phyloP scores from a whole-genome alignment of 2,113 vertebrate species.

The Pseudonaja textilis region DNA sequence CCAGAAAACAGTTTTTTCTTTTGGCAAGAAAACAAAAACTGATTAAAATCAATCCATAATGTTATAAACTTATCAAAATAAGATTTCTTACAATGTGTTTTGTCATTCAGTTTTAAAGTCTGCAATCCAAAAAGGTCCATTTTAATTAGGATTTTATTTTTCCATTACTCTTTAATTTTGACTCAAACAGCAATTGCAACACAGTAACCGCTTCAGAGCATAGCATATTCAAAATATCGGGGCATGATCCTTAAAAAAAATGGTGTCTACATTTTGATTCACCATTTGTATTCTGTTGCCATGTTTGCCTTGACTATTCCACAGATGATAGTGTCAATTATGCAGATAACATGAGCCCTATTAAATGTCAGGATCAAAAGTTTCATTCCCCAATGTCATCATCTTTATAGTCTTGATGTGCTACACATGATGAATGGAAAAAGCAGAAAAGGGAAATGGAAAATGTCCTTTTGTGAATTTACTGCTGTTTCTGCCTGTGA shows the following conservation, averaged over 20 bases:
- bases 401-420: not conserved
- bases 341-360: not conserved
- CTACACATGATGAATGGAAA: not conserved
- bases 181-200: not conserved
- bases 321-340: not conserved
- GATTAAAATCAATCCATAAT: slow-evolving; percentile 48
- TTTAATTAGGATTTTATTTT: slow-evolving; percentile 48
- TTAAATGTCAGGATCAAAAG: not conserved
- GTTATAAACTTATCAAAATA: slow-evolving; percentile 32
- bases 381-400: not conserved
- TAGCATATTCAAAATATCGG: not conserved
- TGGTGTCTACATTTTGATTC: not conserved
- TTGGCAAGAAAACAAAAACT: slow-evolving; percentile 48
- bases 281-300: not conserved
- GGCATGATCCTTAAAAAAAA: not conserved
- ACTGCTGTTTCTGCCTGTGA: not conserved
- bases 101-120: slow-evolving; percentile 48
- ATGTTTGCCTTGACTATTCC: not conserved
- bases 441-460: not conserved
- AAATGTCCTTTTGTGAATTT: not conserved
- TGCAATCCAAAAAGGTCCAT: slow-evolving; percentile 48
- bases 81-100: slow-evolving; percentile 56
- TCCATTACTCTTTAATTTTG: slow-evolving; percentile 11
- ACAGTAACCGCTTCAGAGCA: not conserved
- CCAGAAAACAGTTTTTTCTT: not conserved